Percentiles rank a stretch among this genome's conserved stretches.
Conservation (phyloP, 2,113 vertebrate species). For the Sinocyclocheilus grahami region DNA sequence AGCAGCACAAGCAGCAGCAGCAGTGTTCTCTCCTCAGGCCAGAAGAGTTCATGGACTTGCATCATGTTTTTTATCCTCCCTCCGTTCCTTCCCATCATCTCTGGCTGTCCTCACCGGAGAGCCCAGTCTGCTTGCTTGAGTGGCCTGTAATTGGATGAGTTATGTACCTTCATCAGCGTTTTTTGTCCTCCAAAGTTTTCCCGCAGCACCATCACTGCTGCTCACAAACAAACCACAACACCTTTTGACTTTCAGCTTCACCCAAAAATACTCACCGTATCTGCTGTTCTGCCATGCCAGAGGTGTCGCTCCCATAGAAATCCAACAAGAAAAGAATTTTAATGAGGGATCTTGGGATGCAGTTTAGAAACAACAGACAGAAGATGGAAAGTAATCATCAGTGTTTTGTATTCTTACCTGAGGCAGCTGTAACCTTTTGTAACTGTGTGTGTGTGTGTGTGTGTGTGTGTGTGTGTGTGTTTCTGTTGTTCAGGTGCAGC, state of each 20-base stretch:
- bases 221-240: neutral
- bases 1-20: neutral
- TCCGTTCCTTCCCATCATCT: neutral
- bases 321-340: neutral
- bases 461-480: slow-evolving; percentile 23
- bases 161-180: slow-evolving; percentile 38
- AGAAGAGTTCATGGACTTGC: slow-evolving; percentile 16
- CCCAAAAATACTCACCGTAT: neutral
- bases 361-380: neutral
- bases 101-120: neutral
- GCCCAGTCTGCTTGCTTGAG: neutral
- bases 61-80: slow-evolving; percentile 22
- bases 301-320: neutral
- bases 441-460: neutral
- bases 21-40: slow-evolving; percentile 10
- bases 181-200: neutral
- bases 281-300: neutral
- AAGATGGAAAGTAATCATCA: neutral
- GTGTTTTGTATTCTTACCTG: neutral
- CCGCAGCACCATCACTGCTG: neutral
- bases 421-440: slow-evolving; percentile 12
- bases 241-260: neutral
- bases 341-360: neutral
- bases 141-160: slow-evolving; percentile 31
- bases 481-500: slow-evolving; percentile 81